Percentiles rank a stretch among this genome's conserved stretches.
Conservation (phyloP, 2,888 invertebrate species). For the Seira ritae region DNA sequence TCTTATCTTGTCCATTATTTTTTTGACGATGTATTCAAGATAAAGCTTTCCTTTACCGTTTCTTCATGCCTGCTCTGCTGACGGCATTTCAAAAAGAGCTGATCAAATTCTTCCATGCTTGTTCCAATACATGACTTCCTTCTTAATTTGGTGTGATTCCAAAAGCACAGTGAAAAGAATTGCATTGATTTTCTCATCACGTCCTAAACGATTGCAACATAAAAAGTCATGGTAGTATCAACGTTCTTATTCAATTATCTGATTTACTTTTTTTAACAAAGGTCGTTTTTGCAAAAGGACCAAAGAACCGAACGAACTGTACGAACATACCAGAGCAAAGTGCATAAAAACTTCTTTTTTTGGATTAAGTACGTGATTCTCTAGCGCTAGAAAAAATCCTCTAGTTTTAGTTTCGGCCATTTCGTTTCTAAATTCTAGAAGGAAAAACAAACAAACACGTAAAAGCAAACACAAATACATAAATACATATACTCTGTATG, state of each 20-base stretch:
- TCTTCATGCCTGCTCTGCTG: no score
- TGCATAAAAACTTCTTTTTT: no score
- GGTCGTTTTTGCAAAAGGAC: background rate
- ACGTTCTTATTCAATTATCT: conserved; percentile 10
- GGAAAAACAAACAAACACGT: conserved; percentile 7
- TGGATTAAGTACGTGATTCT: no score
- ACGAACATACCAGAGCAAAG: no score
- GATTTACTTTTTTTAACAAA: conserved; percentile 10
- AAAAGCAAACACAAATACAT: no score
- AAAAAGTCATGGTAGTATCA: conserved; percentile 7
- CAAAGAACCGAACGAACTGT: no score
- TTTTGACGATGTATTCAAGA: no score
- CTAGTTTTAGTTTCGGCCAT: background rate
- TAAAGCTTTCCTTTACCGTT: no score
- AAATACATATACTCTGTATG: background rate
- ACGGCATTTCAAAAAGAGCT: no score
- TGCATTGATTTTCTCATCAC: background rate
- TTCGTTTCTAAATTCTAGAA: background rate
- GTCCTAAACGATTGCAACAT: conserved; percentile 9
- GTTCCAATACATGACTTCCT: conserved; percentile 14
- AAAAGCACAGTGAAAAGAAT: background rate
- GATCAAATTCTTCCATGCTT: background rate
- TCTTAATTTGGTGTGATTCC: background rate
- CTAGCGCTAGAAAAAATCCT: no score
- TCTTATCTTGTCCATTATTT: no score